Evolutionary conservation across 2,888 invertebrate species (phyloP), one percentile per base, ranked within the genome.

Genomic region (Dicyrtomina minuta): DNA sequence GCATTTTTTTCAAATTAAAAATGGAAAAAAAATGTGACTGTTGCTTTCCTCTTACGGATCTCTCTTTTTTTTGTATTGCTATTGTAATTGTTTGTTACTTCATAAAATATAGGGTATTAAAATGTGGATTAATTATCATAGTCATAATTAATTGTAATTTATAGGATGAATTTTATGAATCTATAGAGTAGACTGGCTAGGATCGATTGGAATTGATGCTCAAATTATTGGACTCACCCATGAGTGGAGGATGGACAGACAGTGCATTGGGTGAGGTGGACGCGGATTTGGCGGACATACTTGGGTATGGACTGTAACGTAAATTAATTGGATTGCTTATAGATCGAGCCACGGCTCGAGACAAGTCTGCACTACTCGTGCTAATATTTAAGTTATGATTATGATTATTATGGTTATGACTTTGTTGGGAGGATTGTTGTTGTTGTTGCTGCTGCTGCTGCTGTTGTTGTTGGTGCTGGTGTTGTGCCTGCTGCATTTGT

Each of bases 291-390:
- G 74, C 71, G 8, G 68, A 27, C 65, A 68, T 65, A 13, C 70
- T 69, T 24, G 75, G 75, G 67, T 77, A 77, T n/a, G 76, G 76
- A 69, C 75, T 75, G 66, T 77, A 77, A 59, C 77, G 68, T 43
- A 75, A 46, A 62, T 73, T 75, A 49, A 75, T 73, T 46, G 75
- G 75, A 72, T 74, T 75, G 66, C 75, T 68, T 22, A 72, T 70
- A 26, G 72, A 72, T 24, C 46, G 62, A 66, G 62, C 56, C 26
- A n/a, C 59, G 53, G 39, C 65, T 55, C 66, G 41, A 22, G 61
- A 46, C 46, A 61, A 22, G 27, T 43, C 61, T n/a, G 51, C 65
- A 65, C 58, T 71, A 66, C 66, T 61, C 26, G 51, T 68, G 66
- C 59, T 68, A 64, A 66, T 66, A 51, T 72, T 68, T 24, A 66